phyloP scores from a whole-genome alignment of 1,140 invertebrate species.

The Eciton burchellii region DNA sequence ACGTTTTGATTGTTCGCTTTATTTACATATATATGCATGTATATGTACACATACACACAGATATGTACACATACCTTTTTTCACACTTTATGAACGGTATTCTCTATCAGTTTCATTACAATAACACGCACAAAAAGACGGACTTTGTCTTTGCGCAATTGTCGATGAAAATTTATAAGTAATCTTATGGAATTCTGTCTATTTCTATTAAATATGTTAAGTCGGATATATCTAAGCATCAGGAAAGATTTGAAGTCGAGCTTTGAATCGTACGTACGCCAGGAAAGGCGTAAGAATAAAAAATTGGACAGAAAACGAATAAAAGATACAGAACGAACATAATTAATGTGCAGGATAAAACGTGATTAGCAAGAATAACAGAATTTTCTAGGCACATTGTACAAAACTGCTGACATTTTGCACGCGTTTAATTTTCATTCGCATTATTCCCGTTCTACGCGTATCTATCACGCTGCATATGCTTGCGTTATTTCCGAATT shows the following conservation, averaged over 20 bases:
- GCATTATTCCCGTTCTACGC: background rate
- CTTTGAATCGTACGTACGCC: background rate
- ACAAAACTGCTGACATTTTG: background rate
- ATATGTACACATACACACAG: background rate
- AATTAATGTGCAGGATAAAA: too few relatives aligned
- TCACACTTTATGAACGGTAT: constrained; percentile 42
- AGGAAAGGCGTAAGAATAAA: background rate
- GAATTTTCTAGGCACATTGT: background rate
- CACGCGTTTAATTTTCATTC: background rate
- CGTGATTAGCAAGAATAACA: background rate
- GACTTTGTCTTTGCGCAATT: constrained; percentile 26
- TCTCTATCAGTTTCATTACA: constrained; percentile 44
- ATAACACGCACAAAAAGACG: background rate
- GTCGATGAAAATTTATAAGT: constrained; percentile 33
- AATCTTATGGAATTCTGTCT: constrained; percentile 9
- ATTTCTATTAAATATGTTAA: background rate
- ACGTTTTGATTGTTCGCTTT: constrained; percentile 26
- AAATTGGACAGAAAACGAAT: background rate
- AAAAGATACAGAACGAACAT: background rate
- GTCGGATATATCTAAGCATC: background rate
- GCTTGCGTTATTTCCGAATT: background rate
- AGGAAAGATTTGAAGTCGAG: background rate
- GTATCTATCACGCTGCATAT: too few relatives aligned
- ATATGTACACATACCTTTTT: constrained; percentile 18
- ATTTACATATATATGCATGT: background rate